These are phyloP conservation scores for Trichogramma evanescens DNA, from an alignment of 2,888 invertebrate genomes.

Conservation along the genomic window DNA sequence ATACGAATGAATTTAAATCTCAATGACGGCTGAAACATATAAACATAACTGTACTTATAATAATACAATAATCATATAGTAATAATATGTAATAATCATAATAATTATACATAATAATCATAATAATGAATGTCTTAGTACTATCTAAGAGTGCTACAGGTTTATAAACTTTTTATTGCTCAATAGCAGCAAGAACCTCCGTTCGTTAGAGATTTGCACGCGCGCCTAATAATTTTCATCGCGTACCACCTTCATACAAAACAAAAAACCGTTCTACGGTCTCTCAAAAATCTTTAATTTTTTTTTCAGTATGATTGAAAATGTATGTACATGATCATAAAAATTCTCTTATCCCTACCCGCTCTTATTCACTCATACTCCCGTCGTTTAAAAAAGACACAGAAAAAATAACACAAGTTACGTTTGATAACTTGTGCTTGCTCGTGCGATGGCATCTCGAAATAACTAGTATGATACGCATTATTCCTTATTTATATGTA, in stretches of 20 bases:
- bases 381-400: conserved; percentile 11
- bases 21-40: conserved; percentile 29
- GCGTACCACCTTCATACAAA: conserved; percentile 14
- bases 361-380: background rate
- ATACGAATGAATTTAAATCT: conserved; percentile 30
- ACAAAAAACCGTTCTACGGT: conserved; percentile 38
- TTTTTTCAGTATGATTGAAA: conserved; percentile 36
- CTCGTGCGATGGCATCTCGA: conserved; percentile 38
- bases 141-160: conserved; percentile 39
- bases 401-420: conserved; percentile 7
- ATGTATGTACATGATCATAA: conserved; percentile 38
- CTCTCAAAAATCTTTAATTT: conserved; percentile 12
- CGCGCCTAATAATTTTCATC: conserved; percentile 19
- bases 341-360: conserved; percentile 2
- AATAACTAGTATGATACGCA: conserved; percentile 27
- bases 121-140: conserved; percentile 39
- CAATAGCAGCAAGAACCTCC: conserved; percentile 20
- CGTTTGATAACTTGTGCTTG: conserved; percentile 5
- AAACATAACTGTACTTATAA: conserved; percentile 27
- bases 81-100: conserved; percentile 33
- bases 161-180: conserved; percentile 24
- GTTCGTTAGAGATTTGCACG: conserved; percentile 16
- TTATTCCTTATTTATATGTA: conserved; percentile 16
- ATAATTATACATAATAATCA: conserved; percentile 24
- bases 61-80: conserved; percentile 27